A percentile compares a stretch with the other conserved stretches of the same genome.
These are phyloP conservation scores for Hetaerina americana DNA, from an alignment of 1,140 invertebrate species.

Conservation along the genomic window DNA sequence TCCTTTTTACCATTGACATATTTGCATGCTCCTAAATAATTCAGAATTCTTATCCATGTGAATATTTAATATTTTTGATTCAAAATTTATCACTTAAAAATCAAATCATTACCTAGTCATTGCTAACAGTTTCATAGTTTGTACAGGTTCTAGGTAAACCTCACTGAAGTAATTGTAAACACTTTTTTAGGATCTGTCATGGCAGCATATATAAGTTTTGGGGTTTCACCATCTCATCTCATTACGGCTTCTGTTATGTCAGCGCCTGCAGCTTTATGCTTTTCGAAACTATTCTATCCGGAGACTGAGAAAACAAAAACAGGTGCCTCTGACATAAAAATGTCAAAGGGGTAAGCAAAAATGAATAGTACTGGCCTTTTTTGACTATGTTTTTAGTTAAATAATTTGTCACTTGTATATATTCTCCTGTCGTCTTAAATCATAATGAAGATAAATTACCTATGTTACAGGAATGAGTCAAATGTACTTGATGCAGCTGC, in stretches of 20 bases:
- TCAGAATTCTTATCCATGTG: too few relatives aligned
- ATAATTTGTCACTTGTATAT: neutral
- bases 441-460: neutral
- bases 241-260: constrained; percentile 92
- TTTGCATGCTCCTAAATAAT: too few relatives aligned
- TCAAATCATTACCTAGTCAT: too few relatives aligned
- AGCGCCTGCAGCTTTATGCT: constrained; percentile 79
- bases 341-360: constrained; percentile 25
- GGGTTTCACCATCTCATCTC: constrained; percentile 65
- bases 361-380: too few relatives aligned
- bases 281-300: constrained; percentile 81
- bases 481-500: constrained; percentile 80
- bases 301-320: constrained; percentile 69
- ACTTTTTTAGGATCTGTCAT: constrained; percentile 58
- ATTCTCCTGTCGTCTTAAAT: constrained; percentile 2
- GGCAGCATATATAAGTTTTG: constrained; percentile 83
- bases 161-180: neutral
- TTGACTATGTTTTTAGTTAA: neutral
- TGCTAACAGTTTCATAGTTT: too few relatives aligned
- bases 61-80: too few relatives aligned
- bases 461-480: constrained; percentile 51
- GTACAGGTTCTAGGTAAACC: neutral
- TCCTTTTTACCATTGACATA: too few relatives aligned
- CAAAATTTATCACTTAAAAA: too few relatives aligned
- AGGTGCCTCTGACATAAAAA: constrained; percentile 40